Evolutionary conservation across 2,113 vertebrate species (phyloP).

Genomic region (Galbula dea): DNA sequence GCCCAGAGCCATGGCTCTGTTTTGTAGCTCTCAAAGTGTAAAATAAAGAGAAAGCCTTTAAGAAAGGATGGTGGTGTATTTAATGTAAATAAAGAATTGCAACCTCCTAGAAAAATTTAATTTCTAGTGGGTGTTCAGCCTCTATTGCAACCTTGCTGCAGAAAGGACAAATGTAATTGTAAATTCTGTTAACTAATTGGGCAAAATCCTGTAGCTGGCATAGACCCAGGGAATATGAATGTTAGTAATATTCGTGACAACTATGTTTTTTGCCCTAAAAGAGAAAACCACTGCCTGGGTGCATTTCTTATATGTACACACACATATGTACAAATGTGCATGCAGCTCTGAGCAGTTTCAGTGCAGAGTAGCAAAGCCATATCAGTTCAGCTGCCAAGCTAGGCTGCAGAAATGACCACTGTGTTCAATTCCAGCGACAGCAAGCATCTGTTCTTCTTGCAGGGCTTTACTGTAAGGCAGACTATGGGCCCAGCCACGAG

Average conservation of each 20-base stretch:
- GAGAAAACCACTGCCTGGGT: not conserved
- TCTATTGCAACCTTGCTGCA: not conserved
- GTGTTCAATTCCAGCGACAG: not conserved
- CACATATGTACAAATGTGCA: too few relatives aligned
- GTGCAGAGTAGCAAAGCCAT: not conserved
- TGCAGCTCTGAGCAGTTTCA: not conserved
- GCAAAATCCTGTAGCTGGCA: not conserved
- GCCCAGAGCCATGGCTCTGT: not conserved
- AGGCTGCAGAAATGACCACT: not conserved
- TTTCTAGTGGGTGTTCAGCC: not conserved
- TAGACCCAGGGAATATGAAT: fast-evolving
- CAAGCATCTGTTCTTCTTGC: not conserved
- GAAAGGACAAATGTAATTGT: not conserved
- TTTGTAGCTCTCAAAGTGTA: fast-evolving
- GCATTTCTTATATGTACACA: not conserved
- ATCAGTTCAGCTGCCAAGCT: not conserved
- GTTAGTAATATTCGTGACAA: not conserved
- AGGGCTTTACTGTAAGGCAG: fast-evolving
- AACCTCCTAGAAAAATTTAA: not conserved
- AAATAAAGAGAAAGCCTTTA: not conserved
- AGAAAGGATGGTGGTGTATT: not conserved
- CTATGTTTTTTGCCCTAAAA: not conserved
- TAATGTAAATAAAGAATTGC: not conserved
- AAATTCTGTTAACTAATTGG: not conserved
- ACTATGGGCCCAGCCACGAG: fast-evolving